Percentiles rank a stretch among this genome's conserved stretches.
These are phyloP conservation scores for Siderastrea radians DNA, from an alignment of 92 coral and sea anemone species.

Conservation along the genomic window DNA sequence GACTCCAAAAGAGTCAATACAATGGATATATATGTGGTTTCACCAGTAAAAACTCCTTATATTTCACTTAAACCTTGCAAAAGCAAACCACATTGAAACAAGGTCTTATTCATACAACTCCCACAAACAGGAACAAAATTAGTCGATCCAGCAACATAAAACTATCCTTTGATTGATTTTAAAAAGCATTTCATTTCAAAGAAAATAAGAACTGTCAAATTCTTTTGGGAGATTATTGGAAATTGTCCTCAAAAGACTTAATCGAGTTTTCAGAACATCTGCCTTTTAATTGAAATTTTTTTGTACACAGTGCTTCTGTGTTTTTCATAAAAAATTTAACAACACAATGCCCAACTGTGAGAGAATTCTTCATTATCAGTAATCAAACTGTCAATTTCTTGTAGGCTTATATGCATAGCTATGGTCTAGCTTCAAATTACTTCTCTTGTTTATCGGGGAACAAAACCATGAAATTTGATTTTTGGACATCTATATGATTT, in stretches of 20 bases:
- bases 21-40: constrained; percentile 75
- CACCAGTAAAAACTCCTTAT: constrained; percentile 61
- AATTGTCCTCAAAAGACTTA: constrained; percentile 13
- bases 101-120: neutral
- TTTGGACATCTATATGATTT: constrained; percentile 52
- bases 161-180: constrained; percentile 32
- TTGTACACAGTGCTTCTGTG: constrained; percentile 48
- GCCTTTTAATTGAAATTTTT: constrained; percentile 72
- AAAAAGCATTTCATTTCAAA: constrained; percentile 18
- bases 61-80: constrained; percentile 74
- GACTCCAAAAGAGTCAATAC: constrained; percentile 69
- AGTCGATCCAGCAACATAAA: neutral
- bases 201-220: constrained; percentile 1
- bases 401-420: constrained; percentile 68
- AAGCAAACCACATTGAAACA: constrained; percentile 55
- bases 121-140: neutral
- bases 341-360: constrained; percentile 82
- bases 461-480: constrained; percentile 69
- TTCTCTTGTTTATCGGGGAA: constrained; percentile 51
- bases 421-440: constrained; percentile 50
- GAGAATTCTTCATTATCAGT: constrained; percentile 69
- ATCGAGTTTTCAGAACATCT: constrained; percentile 71
- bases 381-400: constrained; percentile 69
- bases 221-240: neutral
- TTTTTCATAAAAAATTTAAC: constrained; percentile 81